Evolutionary conservation across 2,888 invertebrate genomes (phyloP).

Genomic region (Agrotis puta): DNA sequence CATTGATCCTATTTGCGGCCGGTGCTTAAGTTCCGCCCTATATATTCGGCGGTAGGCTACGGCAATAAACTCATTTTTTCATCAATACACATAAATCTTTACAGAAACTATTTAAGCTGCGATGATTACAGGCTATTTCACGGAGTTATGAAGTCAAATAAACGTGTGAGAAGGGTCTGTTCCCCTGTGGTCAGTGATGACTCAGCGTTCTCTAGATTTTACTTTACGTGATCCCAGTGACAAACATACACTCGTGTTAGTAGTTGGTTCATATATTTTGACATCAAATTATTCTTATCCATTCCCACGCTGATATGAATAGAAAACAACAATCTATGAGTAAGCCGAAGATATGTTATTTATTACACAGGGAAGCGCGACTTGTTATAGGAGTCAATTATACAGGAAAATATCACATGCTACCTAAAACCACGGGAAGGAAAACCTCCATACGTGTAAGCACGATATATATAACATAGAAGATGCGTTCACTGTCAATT

Average conservation of each 20-base stretch:
- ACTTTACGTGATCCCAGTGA: constrained; percentile 42
- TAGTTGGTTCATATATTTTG: constrained; percentile 40
- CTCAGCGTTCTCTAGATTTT: constrained; percentile 45
- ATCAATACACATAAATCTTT: constrained; percentile 35
- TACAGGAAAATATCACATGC: neutral
- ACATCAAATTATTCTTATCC: constrained; percentile 47
- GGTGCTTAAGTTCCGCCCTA: constrained; percentile 31
- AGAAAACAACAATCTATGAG: constrained; percentile 41
- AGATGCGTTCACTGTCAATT: constrained; percentile 41
- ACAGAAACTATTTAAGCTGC: constrained; percentile 27
- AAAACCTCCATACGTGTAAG: neutral
- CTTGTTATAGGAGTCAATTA: neutral
- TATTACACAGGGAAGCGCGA: constrained; percentile 2
- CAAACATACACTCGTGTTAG: constrained; percentile 37
- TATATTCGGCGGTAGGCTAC: constrained; percentile 24
- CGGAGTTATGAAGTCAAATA: constrained; percentile 55
- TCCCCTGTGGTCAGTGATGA: constrained; percentile 53
- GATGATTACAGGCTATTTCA: constrained; percentile 31
- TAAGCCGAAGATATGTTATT: constrained; percentile 25
- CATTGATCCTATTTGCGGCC: constrained; percentile 48
- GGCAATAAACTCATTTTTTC: constrained; percentile 32
- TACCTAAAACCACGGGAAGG: constrained; percentile 10
- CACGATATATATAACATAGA: neutral
- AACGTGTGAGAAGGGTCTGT: constrained; percentile 52
- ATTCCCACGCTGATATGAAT: constrained; percentile 32